Evolutionary conservation across 35 echinoderm and acorn worm species (phyloP).

Genomic region (Apostichopus parvimensis): DNA sequence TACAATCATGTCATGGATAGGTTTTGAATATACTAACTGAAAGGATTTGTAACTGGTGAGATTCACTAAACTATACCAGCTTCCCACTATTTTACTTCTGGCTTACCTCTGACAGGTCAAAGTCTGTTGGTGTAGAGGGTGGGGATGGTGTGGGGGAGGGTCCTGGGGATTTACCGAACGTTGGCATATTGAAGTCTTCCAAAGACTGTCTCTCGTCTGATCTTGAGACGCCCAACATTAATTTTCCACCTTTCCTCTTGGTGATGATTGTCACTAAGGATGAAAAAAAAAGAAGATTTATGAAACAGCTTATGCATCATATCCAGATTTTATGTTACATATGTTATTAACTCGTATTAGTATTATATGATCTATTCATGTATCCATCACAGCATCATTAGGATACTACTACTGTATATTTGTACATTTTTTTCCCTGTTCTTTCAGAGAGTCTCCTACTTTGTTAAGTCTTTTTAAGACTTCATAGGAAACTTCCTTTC

Average conservation of each 20-base stretch:
- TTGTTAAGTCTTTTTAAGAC: no score
- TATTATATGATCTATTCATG: no score
- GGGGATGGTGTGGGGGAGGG: conserved; percentile 77
- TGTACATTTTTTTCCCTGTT: no score
- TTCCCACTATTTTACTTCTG: background rate
- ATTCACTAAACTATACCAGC: no score
- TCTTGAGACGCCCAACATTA: background rate
- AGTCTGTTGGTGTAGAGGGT: conserved; percentile 65
- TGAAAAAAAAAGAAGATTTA: background rate
- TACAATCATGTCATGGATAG: no score
- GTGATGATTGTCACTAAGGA: conserved; percentile 33
- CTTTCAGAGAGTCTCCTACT: no score
- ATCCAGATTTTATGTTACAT: background rate
- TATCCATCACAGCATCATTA: no score
- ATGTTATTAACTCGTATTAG: no score
- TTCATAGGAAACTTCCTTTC: no score
- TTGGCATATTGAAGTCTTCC: conserved; percentile 79
- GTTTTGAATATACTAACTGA: no score
- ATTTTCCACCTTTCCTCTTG: conserved; percentile 10
- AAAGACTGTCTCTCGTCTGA: background rate
- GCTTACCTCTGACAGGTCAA: conserved; percentile 68
- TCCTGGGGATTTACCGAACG: conserved; percentile 86
- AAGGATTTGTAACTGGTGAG: no score
- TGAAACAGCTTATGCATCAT: background rate
- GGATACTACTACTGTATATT: no score